phyloP scores from a whole-genome alignment of 2,888 invertebrate genomes.

The Rhamphomyia laevipes region DNA sequence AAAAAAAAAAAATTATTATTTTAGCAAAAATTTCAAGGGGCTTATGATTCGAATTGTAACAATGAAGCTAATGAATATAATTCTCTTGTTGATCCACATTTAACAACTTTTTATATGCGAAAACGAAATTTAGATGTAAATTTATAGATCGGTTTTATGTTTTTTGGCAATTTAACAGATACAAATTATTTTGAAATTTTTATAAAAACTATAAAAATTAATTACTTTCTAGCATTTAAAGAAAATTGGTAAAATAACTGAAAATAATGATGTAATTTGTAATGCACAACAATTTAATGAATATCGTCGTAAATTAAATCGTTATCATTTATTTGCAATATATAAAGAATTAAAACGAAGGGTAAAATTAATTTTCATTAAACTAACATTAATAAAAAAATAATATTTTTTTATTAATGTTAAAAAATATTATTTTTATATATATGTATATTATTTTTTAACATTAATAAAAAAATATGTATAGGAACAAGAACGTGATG shows the following conservation, averaged over 20 bases:
- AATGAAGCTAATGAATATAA: slow-evolving; percentile 40
- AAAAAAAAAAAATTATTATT: not conserved
- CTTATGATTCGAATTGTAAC: slow-evolving; percentile 27
- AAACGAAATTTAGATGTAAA: slow-evolving; percentile 29
- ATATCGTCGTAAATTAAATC: slow-evolving; percentile 48
- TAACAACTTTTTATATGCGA: slow-evolving; percentile 42
- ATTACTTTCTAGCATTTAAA: slow-evolving; percentile 39
- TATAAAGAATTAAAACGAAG: slow-evolving; percentile 29
- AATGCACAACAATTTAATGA: slow-evolving; percentile 51
- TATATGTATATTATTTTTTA: not conserved
- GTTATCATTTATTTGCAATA: slow-evolving; percentile 44
- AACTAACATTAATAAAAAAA: not conserved
- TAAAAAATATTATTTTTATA: too few species aligned
- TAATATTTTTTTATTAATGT: too few species aligned
- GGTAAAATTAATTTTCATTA: slow-evolving; percentile 9
- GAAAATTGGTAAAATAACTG: slow-evolving; percentile 44
- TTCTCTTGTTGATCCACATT: slow-evolving; percentile 46
- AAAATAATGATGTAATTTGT: slow-evolving; percentile 48
- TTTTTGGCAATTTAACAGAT: not conserved
- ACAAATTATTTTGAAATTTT: too few species aligned
- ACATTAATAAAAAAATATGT: not conserved
- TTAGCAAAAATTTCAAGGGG: slow-evolving; percentile 24
- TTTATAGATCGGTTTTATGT: not conserved
- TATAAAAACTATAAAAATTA: too few species aligned
- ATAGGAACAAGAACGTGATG: slow-evolving; percentile 25